phyloP scores from a whole-genome alignment of 2,888 invertebrate species.

The Tortricodes alternella region DNA sequence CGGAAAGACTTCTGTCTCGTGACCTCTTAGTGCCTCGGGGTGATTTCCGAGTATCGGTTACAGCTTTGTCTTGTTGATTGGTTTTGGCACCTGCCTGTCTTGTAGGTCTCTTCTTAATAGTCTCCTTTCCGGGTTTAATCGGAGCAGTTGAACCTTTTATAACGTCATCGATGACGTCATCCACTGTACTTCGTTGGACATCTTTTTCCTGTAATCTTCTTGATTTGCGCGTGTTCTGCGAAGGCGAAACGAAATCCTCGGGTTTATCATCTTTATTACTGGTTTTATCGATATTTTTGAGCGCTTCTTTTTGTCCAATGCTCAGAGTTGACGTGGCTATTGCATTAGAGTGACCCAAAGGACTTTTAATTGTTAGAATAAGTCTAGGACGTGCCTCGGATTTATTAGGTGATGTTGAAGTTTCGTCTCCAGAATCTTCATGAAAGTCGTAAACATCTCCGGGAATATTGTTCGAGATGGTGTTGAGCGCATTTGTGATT shows the following conservation, averaged over 20 bases:
- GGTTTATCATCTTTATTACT: constrained; percentile 69
- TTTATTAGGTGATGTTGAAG: constrained; percentile 66
- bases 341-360: constrained; percentile 71
- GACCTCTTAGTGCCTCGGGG: constrained; percentile 84
- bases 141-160: constrained; percentile 84
- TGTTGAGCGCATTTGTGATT: constrained; percentile 67
- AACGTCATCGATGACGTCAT: constrained; percentile 95
- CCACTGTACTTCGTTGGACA: constrained; percentile 88
- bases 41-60: constrained; percentile 81
- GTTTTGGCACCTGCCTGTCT: constrained; percentile 75
- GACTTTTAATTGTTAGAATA: constrained; percentile 91
- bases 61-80: constrained; percentile 51
- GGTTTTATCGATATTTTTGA: constrained; percentile 55
- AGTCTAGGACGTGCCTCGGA: constrained; percentile 86
- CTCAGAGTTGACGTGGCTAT: constrained; percentile 69
- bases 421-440: constrained; percentile 93
- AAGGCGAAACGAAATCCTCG: constrained; percentile 85
- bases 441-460: constrained; percentile 95
- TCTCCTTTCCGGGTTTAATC: constrained; percentile 53
- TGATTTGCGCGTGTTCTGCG: constrained; percentile 90
- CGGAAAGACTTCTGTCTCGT: constrained; percentile 85
- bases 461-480: constrained; percentile 82
- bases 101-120: constrained; percentile 78
- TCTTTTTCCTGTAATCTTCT: constrained; percentile 90
- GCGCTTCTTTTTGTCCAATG: constrained; percentile 64